Base-by-base conservation (phyloP, 1,140 invertebrate species). In the Drosophila pallidifrons region DNA sequence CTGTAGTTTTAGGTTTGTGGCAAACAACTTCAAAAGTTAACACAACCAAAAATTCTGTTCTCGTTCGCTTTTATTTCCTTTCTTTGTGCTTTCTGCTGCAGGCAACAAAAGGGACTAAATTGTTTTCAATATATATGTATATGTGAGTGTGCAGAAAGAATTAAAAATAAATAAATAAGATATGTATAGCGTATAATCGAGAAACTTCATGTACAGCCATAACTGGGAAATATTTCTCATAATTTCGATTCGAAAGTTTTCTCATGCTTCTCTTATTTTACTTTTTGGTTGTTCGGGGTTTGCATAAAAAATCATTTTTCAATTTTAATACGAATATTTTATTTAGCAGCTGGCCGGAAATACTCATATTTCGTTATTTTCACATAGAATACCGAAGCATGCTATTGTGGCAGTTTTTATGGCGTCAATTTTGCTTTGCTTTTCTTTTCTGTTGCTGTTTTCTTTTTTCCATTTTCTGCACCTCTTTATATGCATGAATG, bases 1-100 rank as follows among this genome's bases (percentile, higher is more conserved):
- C 66, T 82, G 80, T 82, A 79, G 80, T 82, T 79, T 79, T 82
- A 79, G 81, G 80, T 74, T 74, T 30, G 28, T 57, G 55, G 54
- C 52, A 46, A 35, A 58, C 49, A 68, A 71, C 51, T 73, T 79
- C 57, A 82, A 82, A 79, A 77, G 80, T 82, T 79, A 68, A 52
- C 71, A 69, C 49, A 82, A 43, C 51, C 57, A 52, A 67, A 52
- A 67, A 55, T 49, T 45, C 55, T 16, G 38, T 75, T 60, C 43
- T 5, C 28, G 35, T 45, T 46, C n/a, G 16, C 11, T 8, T 20
- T 16, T n/a, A 10, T 10, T 35, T 58, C 7, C 47, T 47, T 5
- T 16, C 28, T 30, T 43, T 57, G 35, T 38, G n/a, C 8, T 25
- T 25, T 28, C 15, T 52, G 64, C 71, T 49, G 30, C n/a, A 54